These are phyloP conservation scores for Rhingia rostrata DNA, from an alignment of 2,888 invertebrate species.

Conservation along the genomic window DNA sequence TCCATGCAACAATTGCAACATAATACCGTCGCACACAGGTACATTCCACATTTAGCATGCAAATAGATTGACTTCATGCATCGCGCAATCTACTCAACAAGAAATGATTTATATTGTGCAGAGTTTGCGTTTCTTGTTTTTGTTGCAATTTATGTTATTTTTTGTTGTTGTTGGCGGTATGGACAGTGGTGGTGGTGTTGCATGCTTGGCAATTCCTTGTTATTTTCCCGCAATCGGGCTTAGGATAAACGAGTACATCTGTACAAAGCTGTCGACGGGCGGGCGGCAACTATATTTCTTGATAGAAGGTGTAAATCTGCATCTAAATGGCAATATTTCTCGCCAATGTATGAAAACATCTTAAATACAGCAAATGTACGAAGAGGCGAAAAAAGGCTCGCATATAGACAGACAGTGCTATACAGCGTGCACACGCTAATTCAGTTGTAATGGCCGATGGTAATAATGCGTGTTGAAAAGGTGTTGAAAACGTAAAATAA, in stretches of 20 bases:
- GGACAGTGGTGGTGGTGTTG: conserved; percentile 77
- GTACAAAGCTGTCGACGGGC: conserved; percentile 56
- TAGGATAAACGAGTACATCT: conserved; percentile 34
- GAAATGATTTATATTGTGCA: conserved; percentile 70
- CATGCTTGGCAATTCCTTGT: conserved; percentile 51
- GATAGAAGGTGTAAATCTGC: conserved; percentile 70
- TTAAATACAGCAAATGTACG: conserved; percentile 52
- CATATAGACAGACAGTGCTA: conserved; percentile 13
- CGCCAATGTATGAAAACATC: conserved; percentile 57
- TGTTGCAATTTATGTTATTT: conserved; percentile 35
- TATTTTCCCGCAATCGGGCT: conserved; percentile 22
- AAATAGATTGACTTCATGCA: conserved; percentile 72
- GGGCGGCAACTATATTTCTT: conserved; percentile 64
- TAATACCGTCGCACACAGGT: conserved; percentile 24
- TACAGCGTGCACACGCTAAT: conserved; percentile 58
- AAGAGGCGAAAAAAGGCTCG: conserved; percentile 19
- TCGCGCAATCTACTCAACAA: conserved; percentile 72
- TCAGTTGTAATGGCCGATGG: conserved; percentile 74
- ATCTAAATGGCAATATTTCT: conserved; percentile 72
- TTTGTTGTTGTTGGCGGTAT: conserved; percentile 29
- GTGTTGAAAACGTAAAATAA: conserved; percentile 71
- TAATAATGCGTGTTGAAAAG: conserved; percentile 75
- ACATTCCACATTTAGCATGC: conserved; percentile 65
- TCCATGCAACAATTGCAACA: conserved; percentile 43
- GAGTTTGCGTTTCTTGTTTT: conserved; percentile 57